Evolutionary conservation across 2,113 vertebrate genomes (phyloP), one percentile per base, ranked within the genome.

Genomic region (Scytalopus superciliaris): DNA sequence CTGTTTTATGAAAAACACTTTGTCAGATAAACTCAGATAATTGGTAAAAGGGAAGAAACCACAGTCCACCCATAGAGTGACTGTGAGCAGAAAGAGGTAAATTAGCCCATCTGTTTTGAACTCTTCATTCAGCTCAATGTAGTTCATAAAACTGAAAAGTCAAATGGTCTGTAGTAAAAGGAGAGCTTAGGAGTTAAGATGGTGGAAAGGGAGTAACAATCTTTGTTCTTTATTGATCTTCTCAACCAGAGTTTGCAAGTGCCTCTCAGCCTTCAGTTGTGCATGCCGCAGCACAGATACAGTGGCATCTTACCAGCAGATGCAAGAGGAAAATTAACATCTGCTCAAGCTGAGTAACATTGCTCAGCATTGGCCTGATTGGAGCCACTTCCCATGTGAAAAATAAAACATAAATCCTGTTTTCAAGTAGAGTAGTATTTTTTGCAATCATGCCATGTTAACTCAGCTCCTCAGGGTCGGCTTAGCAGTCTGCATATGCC

Each of bases 101-200:
- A 95, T 90, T 90, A 94, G 80, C 62, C 69, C 76, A 84, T 89
- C 56, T 74, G 18, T 52, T 89, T 84, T 92, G 70, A 93, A 72
- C 44, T 79, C 62, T 69, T 95, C 74, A 74, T 73, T 89, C 86
- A 82, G 52, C 70, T 94, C 55, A 60, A 59, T 73, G 66, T 37
- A 84, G 88, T 82, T 57, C 86, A 93, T 97, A 94, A 92, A 93
- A 73, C 44, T 55, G 49, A 53, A 40, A 89, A 87, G 62, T 92
- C 73, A 84, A 81, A 89, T 23, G 64, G 52, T 42, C 19, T 55
- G 42, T 44, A 92, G 59, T 91, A 89, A 94, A 97, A 96, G 72
- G 53, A 72, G 30, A 70, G 19, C 78, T 87, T 77, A 44, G 35
- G 81, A 96, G 23, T n/a, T 84, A 77, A 81, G 73, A 49, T 66